Conservation (phyloP, 35 echinoderm and acorn worm species). For the Strongylocentrotus purpuratus region DNA sequence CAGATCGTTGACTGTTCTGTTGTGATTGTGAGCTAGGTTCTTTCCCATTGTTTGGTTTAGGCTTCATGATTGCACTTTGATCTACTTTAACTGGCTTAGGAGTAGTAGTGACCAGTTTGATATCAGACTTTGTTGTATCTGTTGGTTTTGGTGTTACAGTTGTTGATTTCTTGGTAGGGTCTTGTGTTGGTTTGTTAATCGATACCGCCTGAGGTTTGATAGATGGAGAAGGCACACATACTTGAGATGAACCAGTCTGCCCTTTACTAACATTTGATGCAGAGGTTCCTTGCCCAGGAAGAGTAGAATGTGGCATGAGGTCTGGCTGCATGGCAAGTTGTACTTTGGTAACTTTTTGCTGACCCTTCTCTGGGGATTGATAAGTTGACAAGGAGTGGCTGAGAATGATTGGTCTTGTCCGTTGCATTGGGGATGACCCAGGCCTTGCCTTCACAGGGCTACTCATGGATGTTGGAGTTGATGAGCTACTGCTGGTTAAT, state of each 20-base stretch:
- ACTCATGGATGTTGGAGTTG: slow-evolving; percentile 6
- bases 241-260: slow-evolving; percentile 29
- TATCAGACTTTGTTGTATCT: not conserved
- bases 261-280: slow-evolving; percentile 31
- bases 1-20: not conserved
- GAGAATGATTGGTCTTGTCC: slow-evolving; percentile 76
- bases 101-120: not conserved
- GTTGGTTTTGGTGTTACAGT: not conserved
- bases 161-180: not conserved
- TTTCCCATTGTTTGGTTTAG: slow-evolving; percentile 32
- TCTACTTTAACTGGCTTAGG: not conserved
- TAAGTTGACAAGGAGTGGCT: slow-evolving; percentile 73
- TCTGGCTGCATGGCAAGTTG: slow-evolving; percentile 60
- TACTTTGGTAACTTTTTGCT: slow-evolving; percentile 66
- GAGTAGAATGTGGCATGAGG: not conserved
- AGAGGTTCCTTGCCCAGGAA: not conserved
- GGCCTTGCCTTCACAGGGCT: slow-evolving; percentile 33
- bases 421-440: slow-evolving; percentile 10
- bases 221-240: slow-evolving; percentile 12
- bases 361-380: slow-evolving; percentile 83
- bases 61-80: not conserved
- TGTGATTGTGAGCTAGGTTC: slow-evolving; percentile 6
- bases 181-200: slow-evolving; percentile 3
- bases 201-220: slow-evolving; percentile 36
- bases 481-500: not conserved